Conservation (phyloP, 2,113 vertebrate genomes). For the Dendropsophus ebraccatus region DNA sequence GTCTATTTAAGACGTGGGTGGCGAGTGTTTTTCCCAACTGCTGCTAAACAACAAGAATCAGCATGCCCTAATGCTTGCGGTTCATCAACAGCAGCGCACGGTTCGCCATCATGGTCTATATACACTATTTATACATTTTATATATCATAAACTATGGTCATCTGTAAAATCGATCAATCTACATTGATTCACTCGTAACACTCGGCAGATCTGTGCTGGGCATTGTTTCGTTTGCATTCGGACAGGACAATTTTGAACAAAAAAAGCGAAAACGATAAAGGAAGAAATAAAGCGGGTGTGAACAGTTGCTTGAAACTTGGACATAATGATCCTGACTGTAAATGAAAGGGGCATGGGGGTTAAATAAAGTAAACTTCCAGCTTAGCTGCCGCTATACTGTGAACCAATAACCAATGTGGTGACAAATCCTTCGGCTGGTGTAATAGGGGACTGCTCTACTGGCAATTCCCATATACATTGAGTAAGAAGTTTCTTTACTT, state of each 20-base stretch:
- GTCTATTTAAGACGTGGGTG: slow-evolving; percentile 52
- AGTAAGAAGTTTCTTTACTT: not conserved
- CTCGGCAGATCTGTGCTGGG: too few species aligned
- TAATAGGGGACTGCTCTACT: not conserved
- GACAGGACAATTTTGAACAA: not conserved
- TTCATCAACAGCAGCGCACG: not conserved
- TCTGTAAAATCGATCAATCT: slow-evolving; percentile 44
- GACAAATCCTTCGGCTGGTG: not conserved
- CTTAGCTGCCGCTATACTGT: not conserved
- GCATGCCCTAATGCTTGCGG: not conserved
- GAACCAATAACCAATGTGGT: too few species aligned
- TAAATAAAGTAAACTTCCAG: not conserved
- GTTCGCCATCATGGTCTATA: slow-evolving; percentile 52
- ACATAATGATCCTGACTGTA: not conserved
- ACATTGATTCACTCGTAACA: slow-evolving; percentile 4
- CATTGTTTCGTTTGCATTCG: not conserved
- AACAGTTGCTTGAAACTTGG: not conserved
- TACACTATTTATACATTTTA: slow-evolving; percentile 68
- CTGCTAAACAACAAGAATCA: slow-evolving; percentile 1
- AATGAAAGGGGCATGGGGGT: too few species aligned
- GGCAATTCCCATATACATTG: not conserved
- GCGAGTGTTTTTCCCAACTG: not conserved
- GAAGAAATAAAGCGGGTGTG: not conserved
- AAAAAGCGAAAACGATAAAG: not conserved
- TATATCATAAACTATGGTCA: slow-evolving; percentile 61